Conservation (phyloP, 2,888 invertebrate genomes). For the Sthenelais limicola region DNA sequence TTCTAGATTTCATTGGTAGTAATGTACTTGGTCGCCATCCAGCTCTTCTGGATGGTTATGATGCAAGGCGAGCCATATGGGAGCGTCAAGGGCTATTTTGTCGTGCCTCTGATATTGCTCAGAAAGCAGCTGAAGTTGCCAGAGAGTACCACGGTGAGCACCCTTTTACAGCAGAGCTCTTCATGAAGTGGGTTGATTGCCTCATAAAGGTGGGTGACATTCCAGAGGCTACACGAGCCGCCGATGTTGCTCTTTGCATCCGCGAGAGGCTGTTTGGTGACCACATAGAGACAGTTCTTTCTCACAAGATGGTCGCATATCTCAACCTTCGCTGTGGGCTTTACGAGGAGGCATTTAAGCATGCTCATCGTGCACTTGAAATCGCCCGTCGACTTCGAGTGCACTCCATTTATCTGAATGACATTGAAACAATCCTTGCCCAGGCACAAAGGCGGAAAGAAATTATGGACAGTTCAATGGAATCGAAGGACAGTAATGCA, state of each 20-base stretch:
- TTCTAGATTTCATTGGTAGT: slow-evolving; percentile 46
- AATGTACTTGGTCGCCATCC: slow-evolving; percentile 50
- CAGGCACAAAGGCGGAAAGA: slow-evolving; percentile 43
- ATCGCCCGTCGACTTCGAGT: slow-evolving; percentile 44
- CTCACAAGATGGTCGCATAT: slow-evolving; percentile 49
- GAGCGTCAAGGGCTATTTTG: slow-evolving; percentile 48
- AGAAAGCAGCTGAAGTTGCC: slow-evolving; percentile 48
- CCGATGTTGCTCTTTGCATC: slow-evolving; percentile 44
- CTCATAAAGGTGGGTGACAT: slow-evolving; percentile 49
- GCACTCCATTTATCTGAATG: slow-evolving; percentile 35
- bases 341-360: slow-evolving; percentile 47
- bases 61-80: slow-evolving; percentile 49
- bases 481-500: background rate
- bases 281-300: slow-evolving; percentile 47
- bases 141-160: slow-evolving; percentile 48
- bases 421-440: slow-evolving; percentile 46
- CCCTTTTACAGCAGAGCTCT: slow-evolving; percentile 48
- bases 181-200: slow-evolving; percentile 42
- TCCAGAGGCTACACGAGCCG: slow-evolving; percentile 44
- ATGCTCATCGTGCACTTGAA: slow-evolving; percentile 48
- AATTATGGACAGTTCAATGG: background rate
- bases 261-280: slow-evolving; percentile 48
- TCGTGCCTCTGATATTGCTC: slow-evolving; percentile 45
- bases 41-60: slow-evolving; percentile 44
- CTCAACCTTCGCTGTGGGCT: slow-evolving; percentile 50